Percentiles rank a stretch among this genome's conserved stretches.
Conservation (phyloP, 35 echinoderm and acorn worm species). For the Nesometra sesokonis region DNA sequence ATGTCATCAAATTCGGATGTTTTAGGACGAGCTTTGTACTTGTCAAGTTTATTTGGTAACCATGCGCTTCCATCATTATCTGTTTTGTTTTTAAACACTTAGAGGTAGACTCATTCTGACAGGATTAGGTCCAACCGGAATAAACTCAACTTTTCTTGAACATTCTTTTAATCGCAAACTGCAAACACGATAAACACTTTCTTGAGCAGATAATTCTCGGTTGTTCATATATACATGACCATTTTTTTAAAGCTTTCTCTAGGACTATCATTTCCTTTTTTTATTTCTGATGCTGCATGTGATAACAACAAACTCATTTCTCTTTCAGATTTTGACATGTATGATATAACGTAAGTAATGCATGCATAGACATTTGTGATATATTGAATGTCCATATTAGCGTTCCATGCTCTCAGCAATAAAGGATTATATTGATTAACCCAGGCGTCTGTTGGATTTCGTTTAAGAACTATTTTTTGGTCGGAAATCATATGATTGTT, state of each 20-base stretch:
- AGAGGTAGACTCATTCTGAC: slow-evolving; percentile 35
- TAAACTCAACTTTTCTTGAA: too few relatives aligned
- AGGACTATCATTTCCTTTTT: slow-evolving; percentile 46
- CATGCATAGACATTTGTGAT: slow-evolving; percentile 37
- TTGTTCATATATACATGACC: slow-evolving; percentile 44
- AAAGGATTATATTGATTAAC: slow-evolving; percentile 67
- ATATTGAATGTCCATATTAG: too few relatives aligned
- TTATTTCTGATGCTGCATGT: slow-evolving; percentile 32
- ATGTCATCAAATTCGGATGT: slow-evolving; percentile 7
- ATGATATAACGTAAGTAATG: slow-evolving; percentile 48
- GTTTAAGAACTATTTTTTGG: slow-evolving; percentile 16
- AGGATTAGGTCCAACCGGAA: too few relatives aligned
- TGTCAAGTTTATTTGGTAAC: slow-evolving; percentile 4
- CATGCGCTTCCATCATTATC: slow-evolving; percentile 19
- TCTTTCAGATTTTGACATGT: too few relatives aligned
- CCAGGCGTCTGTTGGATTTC: slow-evolving; percentile 23
- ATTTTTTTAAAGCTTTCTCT: slow-evolving; percentile 26
- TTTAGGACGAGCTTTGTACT: too few relatives aligned
- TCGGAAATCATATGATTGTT: slow-evolving; percentile 1
- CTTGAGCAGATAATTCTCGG: slow-evolving; percentile 49
- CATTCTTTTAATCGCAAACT: too few relatives aligned
- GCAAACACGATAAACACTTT: slow-evolving; percentile 33
- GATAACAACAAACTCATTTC: slow-evolving; percentile 47
- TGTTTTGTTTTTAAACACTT: slow-evolving; percentile 28
- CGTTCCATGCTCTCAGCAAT: too few relatives aligned